These are phyloP conservation scores for Hippocampus zosterae DNA, from an alignment of 2,113 vertebrate species.

Conservation along the genomic window DNA sequence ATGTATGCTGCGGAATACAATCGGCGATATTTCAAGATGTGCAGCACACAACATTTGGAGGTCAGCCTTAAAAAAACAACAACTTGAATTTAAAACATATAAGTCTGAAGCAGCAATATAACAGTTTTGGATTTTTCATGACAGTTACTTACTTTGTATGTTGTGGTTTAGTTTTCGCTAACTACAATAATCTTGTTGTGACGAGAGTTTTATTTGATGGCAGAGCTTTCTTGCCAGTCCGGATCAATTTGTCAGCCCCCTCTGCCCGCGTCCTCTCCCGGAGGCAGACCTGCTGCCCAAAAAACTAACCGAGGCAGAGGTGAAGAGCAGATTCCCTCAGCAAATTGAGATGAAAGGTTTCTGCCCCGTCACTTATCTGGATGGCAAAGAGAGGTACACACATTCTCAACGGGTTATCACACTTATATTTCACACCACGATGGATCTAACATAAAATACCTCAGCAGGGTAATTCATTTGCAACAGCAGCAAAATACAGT, in stretches of 20 bases:
- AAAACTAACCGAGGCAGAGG: conserved; percentile 72
- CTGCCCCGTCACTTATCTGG: conserved; percentile 88
- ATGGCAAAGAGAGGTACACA: conserved; percentile 83
- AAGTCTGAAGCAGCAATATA: too few relatives aligned
- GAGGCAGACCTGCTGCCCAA: conserved; percentile 74
- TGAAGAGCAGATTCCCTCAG: conserved; percentile 79
- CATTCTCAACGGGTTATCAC: background rate
- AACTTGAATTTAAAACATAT: too few relatives aligned
- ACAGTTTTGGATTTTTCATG: too few relatives aligned
- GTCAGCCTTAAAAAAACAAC: conserved; percentile 57
- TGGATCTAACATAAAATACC: too few relatives aligned
- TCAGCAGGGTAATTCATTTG: background rate
- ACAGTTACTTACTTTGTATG: too few relatives aligned
- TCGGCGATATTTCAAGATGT: conserved; percentile 86
- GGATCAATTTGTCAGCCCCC: conserved; percentile 79
- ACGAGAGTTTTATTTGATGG: background rate
- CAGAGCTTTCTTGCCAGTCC: conserved; percentile 84
- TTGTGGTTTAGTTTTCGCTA: too few relatives aligned
- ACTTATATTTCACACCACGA: too few relatives aligned
- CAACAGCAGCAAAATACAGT: too few relatives aligned
- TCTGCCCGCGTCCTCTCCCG: conserved; percentile 79
- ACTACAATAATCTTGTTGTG: background rate
- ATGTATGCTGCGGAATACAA: conserved; percentile 82
- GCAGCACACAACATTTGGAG: conserved; percentile 76
- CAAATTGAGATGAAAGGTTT: conserved; percentile 85